Conservation (phyloP, 2,113 vertebrate species). For the Colaptes auratus region DNA sequence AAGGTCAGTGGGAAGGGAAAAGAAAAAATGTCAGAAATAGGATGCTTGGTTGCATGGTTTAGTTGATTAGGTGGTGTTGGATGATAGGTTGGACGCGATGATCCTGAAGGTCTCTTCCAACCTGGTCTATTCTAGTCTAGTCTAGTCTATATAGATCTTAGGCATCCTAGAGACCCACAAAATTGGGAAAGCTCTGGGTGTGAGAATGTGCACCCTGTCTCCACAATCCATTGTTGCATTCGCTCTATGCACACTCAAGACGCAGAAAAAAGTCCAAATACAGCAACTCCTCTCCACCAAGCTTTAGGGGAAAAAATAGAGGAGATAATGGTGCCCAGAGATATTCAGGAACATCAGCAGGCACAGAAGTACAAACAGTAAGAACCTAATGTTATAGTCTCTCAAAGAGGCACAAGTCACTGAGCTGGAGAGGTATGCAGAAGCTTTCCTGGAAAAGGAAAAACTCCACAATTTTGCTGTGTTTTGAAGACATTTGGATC, state of each 20-base stretch:
- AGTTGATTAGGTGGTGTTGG: too few relatives aligned
- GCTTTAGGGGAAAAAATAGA: rapidly evolving
- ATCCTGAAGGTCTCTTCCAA: too few relatives aligned
- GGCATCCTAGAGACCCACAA: not conserved
- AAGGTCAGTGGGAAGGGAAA: not conserved
- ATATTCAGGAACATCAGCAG: not conserved
- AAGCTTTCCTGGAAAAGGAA: not conserved
- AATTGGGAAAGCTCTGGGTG: not conserved
- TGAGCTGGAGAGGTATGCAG: not conserved
- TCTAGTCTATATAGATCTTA: too few relatives aligned
- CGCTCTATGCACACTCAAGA: not conserved
- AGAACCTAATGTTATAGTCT: not conserved
- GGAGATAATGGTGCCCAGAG: not conserved
- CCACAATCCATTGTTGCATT: not conserved
- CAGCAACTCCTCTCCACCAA: not conserved
- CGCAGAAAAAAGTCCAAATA: not conserved
- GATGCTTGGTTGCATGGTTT: too few relatives aligned
- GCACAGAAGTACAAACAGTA: not conserved
- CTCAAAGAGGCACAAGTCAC: not conserved
- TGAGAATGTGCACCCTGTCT: not conserved
- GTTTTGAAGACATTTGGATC: not conserved
- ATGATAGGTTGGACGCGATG: too few relatives aligned
- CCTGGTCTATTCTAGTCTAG: too few relatives aligned
- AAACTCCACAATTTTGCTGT: not conserved
- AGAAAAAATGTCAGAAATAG: not conserved